Base-by-base conservation (phyloP, 2,113 vertebrate species). In the Herpetotheres cachinnans region DNA sequence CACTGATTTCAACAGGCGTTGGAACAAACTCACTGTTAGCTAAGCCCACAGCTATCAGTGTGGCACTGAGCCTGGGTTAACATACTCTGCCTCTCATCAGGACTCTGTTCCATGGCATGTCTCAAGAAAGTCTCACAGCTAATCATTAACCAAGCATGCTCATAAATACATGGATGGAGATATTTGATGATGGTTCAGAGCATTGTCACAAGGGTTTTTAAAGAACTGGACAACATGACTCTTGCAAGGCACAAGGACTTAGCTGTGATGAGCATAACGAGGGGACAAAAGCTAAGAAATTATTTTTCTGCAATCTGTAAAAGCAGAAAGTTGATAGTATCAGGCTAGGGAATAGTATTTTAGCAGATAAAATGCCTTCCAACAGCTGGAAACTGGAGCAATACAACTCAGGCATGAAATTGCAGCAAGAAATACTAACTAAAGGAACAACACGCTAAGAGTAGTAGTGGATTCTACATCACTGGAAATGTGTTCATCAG, bases 41-140 rank as follows among this genome's bases (percentile, higher is more conserved):
- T 94, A 90, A 95, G 71, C 58, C 82, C 58, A 86, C 40, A 93
- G 73, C 20, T 91, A 96, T 96, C 96, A 91, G 73, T 77, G 90
- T 91, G 93, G 90, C 93, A 80, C 66, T 59, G 87, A 93, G 93
- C 91, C 93, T 94, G 93, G 40, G 36, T 52, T 96, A 95, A 90
- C 42, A 82, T 13, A 85, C 25, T 80, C 62, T 80, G 54, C 73
- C 73, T 91, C 77, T 93, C 81, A 58, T 89, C 73, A 61, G 83
- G 16, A 89, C 83, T 89, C 34, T 90, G 86, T 92, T 91, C 89
- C 36, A 32, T 58, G 73, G 22, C 34, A 67, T 56, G n/a, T 58
- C 69, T 87, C 70, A 95, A 82, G 89, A 71, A 86, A 85, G 56
- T 36, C 44, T 92, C 61, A 79, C 20, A 84, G 47, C 36, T 71